Evolutionary conservation across 2,113 vertebrate species (phyloP), one percentile per base, ranked within the genome.

Genomic region (Strigops habroptila): DNA sequence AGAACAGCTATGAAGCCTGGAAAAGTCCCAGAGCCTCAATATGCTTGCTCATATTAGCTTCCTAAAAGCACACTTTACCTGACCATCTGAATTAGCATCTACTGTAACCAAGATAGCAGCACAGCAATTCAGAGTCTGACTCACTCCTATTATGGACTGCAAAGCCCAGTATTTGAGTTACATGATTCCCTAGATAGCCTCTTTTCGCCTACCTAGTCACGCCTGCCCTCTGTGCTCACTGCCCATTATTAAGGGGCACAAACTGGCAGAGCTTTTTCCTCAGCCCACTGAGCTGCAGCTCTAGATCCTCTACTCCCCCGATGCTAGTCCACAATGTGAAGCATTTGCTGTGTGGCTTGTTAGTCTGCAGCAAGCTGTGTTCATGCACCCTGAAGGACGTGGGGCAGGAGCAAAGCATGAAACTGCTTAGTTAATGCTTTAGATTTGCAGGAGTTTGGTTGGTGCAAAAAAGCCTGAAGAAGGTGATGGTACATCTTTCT

Each of bases 21-120:
- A 89, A 77, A 18, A 55, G 31, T 91, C 90, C 77, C 77, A 82
- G 62, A 73, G 52, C 71, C 67, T 94, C 91, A 52, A 59, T 94
- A 78, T 78, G 71, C 79, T 86, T 77, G 62, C 76, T 95, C 2
- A 1, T 89, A 48, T 84, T 64, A 90, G 67, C 35, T 49, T 90
- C 35, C 88, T 81, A 55, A 94, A 88, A 90, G 85, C 90, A 93
- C 41, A 48, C 71, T 89, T 93, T 95, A 94, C 88, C 91, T 92
- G 93, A 92, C 91, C 53, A 92, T 69, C 82, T 94, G 82, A 94
- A 95, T 95, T 91, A 91, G 79, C 70, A 92, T 87, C 96, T 91
- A 7, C 69, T 88, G 86, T 62, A 96, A 91, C 70, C 65, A 79
- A 90, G 95, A 93, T 6, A 92, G 83, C 76, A 95, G 86, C 76